Percentiles rank a stretch among this genome's conserved stretches.
These are phyloP conservation scores for Pandemis corylana DNA, from an alignment of 2,888 invertebrate species.

Conservation along the genomic window DNA sequence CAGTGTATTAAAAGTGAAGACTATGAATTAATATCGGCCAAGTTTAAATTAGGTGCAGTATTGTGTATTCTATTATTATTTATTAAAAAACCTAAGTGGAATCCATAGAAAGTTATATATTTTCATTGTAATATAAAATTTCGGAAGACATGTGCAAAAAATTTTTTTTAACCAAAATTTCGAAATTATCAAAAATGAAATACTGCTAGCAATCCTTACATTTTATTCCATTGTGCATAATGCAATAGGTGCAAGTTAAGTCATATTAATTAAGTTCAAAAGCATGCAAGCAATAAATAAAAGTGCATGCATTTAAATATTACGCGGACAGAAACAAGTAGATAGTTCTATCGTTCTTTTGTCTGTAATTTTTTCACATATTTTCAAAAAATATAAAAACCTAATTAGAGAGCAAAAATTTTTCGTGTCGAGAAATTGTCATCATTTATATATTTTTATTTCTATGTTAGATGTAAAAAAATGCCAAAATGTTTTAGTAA, in stretches of 20 bases:
- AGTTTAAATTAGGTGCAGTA: conserved; percentile 49
- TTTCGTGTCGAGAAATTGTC: background rate
- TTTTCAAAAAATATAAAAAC: background rate
- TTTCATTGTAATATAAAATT: conserved; percentile 32
- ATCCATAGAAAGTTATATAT: conserved; percentile 29
- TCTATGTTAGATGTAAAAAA: conserved; percentile 17
- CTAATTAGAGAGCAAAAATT: background rate
- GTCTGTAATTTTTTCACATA: background rate
- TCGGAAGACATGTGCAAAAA: conserved; percentile 24
- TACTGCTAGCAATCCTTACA: background rate
- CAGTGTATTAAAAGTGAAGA: conserved; percentile 58
- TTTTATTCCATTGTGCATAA: conserved; percentile 1
- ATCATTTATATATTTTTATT: conserved; percentile 5
- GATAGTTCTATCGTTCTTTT: background rate
- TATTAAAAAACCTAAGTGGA: conserved; percentile 44
- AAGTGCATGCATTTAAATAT: background rate
- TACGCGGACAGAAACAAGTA: background rate
- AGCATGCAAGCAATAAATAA: conserved; percentile 5
- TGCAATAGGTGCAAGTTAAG: conserved; percentile 4
- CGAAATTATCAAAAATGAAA: conserved; percentile 9
- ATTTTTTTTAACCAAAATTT: conserved; percentile 17
- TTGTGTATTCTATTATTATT: conserved; percentile 46
- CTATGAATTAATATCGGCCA: conserved; percentile 52
- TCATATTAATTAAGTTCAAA: background rate
- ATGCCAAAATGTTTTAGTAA: conserved; percentile 30